These are phyloP conservation scores for Actinostola sp. DNA, from an alignment of 92 coral and sea anemone species.

Conservation along the genomic window DNA sequence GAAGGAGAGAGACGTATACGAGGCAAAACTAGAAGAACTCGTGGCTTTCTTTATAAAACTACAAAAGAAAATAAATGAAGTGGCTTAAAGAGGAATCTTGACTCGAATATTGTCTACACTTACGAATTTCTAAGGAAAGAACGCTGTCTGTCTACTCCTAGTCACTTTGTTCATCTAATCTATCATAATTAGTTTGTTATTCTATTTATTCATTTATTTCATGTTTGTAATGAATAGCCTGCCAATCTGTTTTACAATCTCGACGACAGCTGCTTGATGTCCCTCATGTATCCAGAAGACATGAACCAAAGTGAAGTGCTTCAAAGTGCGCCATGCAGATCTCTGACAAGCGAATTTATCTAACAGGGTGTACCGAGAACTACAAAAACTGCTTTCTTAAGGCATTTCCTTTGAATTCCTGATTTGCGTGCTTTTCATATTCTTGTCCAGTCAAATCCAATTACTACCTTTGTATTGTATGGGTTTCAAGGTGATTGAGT, in stretches of 20 bases:
- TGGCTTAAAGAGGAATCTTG: slow-evolving; percentile 2
- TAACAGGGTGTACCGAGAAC: too few species aligned
- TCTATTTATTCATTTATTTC: background rate
- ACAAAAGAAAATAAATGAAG: background rate
- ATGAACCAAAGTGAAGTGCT: background rate
- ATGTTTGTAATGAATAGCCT: background rate
- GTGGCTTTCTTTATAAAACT: background rate
- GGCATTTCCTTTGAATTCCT: too few species aligned
- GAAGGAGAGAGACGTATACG: slow-evolving; percentile 53
- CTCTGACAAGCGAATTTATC: too few species aligned
- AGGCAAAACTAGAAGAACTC: background rate
- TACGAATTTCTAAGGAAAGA: too few species aligned
- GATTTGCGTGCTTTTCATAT: too few species aligned
- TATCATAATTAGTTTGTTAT: background rate
- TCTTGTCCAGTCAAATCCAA: too few species aligned
- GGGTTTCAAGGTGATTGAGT: too few species aligned
- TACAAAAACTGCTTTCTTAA: too few species aligned
- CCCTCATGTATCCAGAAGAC: background rate
- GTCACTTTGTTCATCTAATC: background rate
- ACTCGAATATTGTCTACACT: background rate
- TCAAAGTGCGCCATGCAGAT: slow-evolving; percentile 27
- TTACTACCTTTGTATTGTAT: too few species aligned
- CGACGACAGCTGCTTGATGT: too few species aligned
- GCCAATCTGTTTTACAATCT: background rate
- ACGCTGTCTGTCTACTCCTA: background rate